Conservation (phyloP, 2,797 vertebrate genomes). For the Eleutherodactylus coqui region DNA sequence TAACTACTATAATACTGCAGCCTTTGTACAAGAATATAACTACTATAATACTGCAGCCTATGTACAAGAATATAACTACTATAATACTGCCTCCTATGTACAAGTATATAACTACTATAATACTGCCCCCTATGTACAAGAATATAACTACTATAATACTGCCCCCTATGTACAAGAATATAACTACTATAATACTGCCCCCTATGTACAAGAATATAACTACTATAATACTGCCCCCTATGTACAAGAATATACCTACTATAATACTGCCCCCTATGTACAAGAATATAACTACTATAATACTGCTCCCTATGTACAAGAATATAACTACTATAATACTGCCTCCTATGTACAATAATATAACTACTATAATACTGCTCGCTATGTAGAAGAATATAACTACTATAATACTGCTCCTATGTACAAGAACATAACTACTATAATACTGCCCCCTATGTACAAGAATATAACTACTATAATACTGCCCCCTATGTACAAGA, state of each 20-base stretch:
- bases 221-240: neutral
- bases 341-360: neutral
- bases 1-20: neutral
- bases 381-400: neutral
- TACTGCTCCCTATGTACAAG: neutral
- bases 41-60: neutral
- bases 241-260: neutral
- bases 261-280: neutral
- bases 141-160: slow-evolving; percentile 18
- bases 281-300: slow-evolving; percentile 12
- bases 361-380: slow-evolving; percentile 10
- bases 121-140: slow-evolving; percentile 5
- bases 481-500: neutral
- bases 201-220: slow-evolving; percentile 1
- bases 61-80: slow-evolving; percentile 1
- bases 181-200: neutral
- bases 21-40: slow-evolving; percentile 5
- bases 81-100: neutral
- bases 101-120: slow-evolving; percentile 9
- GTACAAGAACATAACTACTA: slow-evolving; percentile 7
- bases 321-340: slow-evolving; percentile 14
- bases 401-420: slow-evolving; percentile 2
- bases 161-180: neutral
- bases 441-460: neutral
- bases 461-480: slow-evolving; percentile 4